Percentiles rank a stretch among this genome's conserved stretches.
Evolutionary conservation across 1,140 invertebrate genomes (phyloP).

Genomic region (Laupala kohalensis): DNA sequence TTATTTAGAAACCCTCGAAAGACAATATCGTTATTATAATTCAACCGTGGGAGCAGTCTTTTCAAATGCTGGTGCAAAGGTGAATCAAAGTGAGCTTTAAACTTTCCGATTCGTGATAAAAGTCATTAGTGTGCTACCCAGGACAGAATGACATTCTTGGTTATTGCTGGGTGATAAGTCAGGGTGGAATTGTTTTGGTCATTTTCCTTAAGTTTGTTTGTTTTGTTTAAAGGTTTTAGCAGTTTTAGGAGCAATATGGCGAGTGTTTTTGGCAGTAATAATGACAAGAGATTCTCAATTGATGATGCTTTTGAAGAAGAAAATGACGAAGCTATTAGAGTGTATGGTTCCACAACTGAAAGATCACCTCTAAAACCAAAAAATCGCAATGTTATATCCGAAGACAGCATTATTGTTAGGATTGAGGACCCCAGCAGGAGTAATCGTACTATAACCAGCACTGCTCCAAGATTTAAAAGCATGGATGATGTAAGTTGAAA

Average conservation of each 20-base stretch:
- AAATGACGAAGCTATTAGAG: conserved; percentile 60
- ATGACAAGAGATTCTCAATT: conserved; percentile 44
- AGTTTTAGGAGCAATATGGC: conserved; percentile 8
- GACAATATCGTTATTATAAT: too few species aligned
- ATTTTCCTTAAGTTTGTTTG: too few species aligned
- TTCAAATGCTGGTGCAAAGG: too few species aligned
- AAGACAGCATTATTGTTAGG: conserved; percentile 17
- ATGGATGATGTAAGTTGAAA: conserved; percentile 15
- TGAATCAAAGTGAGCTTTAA: too few species aligned
- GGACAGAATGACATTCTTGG: too few species aligned
- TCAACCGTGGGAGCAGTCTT: too few species aligned
- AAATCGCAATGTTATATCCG: conserved; percentile 16
- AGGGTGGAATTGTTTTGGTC: too few species aligned
- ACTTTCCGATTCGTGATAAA: too few species aligned
- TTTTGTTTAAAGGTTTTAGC: too few species aligned
- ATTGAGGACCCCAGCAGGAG: conserved; percentile 15
- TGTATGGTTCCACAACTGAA: conserved; percentile 55
- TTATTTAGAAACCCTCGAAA: too few species aligned
- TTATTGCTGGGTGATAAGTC: too few species aligned
- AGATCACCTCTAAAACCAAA: conserved; percentile 32
- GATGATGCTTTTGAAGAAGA: conserved; percentile 73
- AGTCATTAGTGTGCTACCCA: too few species aligned
- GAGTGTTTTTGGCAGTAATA: conserved; percentile 5
- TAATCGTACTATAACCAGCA: conserved; percentile 11
- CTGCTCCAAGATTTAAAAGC: conserved; percentile 12